These are phyloP conservation scores for Thaumetopoea pityocampa DNA, from an alignment of 1,140 invertebrate species.

Conservation along the genomic window DNA sequence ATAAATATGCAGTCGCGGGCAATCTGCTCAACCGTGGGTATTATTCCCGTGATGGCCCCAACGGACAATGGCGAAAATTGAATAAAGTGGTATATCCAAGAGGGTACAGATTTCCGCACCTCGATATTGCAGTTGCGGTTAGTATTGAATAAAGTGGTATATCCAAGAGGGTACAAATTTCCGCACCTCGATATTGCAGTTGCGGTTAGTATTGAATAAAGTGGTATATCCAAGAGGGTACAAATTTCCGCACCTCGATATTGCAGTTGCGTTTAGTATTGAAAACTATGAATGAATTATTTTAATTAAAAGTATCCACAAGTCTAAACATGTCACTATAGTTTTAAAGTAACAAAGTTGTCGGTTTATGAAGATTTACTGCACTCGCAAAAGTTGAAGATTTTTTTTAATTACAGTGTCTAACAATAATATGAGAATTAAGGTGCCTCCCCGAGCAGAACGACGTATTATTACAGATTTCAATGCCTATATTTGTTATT, in stretches of 20 bases:
- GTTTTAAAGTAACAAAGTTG: too few species aligned
- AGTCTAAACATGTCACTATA: too few species aligned
- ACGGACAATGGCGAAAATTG: conserved; percentile 44
- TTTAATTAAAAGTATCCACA: too few species aligned
- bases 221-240: conserved; percentile 32
- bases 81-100: conserved; percentile 24
- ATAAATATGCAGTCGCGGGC: conserved; percentile 36
- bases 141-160: conserved; percentile 24
- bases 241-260: conserved; percentile 41
- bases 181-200: conserved; percentile 42
- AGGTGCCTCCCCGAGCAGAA: too few species aligned
- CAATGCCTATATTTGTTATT: too few species aligned
- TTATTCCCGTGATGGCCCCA: neutral
- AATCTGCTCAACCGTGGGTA: conserved; percentile 20
- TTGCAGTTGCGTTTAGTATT: conserved; percentile 40
- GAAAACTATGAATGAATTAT: too few species aligned
- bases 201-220: conserved; percentile 31
- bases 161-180: conserved; percentile 35
- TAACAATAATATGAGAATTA: too few species aligned
- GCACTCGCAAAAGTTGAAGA: too few species aligned
- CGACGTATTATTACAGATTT: too few species aligned
- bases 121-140: conserved; percentile 45
- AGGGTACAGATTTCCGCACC: conserved; percentile 35
- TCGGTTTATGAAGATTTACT: too few species aligned
- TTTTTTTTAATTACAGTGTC: too few species aligned